Percentiles rank a stretch among this genome's conserved stretches.
Conservation (phyloP, 2,888 invertebrate species). For the Pachydiplax longipennis region DNA sequence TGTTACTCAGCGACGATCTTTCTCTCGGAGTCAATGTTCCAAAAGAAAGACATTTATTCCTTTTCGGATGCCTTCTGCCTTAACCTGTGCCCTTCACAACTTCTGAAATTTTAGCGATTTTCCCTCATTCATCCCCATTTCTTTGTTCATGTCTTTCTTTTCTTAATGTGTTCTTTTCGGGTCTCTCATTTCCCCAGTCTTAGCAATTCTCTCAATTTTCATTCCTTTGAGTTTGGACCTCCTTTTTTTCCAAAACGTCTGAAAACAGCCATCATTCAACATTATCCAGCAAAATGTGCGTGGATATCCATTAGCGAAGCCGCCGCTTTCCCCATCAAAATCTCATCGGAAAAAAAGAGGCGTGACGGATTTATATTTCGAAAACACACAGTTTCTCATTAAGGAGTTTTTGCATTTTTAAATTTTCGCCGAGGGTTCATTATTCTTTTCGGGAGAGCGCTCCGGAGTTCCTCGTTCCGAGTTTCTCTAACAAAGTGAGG, state of each 20-base stretch:
- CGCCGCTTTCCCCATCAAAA: not conserved
- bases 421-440: not conserved
- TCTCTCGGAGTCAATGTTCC: too few relatives aligned
- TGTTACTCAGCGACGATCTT: too few relatives aligned
- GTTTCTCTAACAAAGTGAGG: not conserved
- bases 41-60: too few relatives aligned
- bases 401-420: not conserved
- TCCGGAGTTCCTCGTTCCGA: not conserved
- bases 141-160: not conserved
- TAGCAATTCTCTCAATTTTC: not conserved
- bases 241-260: not conserved
- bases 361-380: not conserved
- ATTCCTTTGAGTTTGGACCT: not conserved
- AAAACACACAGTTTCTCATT: not conserved
- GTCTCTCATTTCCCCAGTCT: not conserved
- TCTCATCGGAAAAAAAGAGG: not conserved
- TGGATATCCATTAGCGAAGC: not conserved
- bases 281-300: not conserved
- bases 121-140: too few relatives aligned
- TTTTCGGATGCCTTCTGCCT: too few relatives aligned
- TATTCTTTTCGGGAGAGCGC: not conserved
- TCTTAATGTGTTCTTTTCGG: not conserved
- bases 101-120: too few relatives aligned
- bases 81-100: too few relatives aligned
- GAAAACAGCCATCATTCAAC: not conserved